Percentiles rank a stretch among this genome's conserved stretches.
These are phyloP conservation scores for Glaucomys volans DNA, from an alignment of 2,113 vertebrate genomes.

Conservation along the genomic window DNA sequence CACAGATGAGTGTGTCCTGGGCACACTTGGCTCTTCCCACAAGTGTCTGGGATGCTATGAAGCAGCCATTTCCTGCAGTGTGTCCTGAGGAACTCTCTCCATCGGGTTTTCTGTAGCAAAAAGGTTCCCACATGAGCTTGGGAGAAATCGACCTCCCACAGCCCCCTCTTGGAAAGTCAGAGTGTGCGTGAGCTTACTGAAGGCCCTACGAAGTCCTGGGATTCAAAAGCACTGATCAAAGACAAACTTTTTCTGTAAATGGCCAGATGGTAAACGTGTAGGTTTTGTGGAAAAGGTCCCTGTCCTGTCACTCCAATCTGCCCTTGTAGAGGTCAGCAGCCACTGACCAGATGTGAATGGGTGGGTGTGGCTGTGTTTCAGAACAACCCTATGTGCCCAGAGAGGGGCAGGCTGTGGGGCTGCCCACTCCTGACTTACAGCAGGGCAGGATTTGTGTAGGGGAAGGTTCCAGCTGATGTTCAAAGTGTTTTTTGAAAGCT, in stretches of 20 bases:
- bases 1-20: not conserved
- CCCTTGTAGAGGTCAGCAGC: not conserved
- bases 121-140: not conserved
- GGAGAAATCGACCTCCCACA: not conserved
- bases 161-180: not conserved
- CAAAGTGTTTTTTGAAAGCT: not conserved
- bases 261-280: not conserved
- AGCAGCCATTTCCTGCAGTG: not conserved
- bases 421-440: not conserved
- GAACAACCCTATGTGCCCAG: not conserved
- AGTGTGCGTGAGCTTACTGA: not conserved
- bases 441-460: not conserved
- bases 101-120: not conserved
- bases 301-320: not conserved
- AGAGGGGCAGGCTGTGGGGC: not conserved
- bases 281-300: not conserved
- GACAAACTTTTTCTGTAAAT: not conserved
- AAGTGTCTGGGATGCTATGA: not conserved
- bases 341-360: not conserved
- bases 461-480: not conserved
- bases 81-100: not conserved
- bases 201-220: not conserved
- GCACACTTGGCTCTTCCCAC: not conserved
- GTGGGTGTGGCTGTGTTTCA: not conserved
- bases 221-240: constrained; percentile 2